Base-by-base conservation (phyloP, 2,113 vertebrate species). In the Neogobius melanostomus region DNA sequence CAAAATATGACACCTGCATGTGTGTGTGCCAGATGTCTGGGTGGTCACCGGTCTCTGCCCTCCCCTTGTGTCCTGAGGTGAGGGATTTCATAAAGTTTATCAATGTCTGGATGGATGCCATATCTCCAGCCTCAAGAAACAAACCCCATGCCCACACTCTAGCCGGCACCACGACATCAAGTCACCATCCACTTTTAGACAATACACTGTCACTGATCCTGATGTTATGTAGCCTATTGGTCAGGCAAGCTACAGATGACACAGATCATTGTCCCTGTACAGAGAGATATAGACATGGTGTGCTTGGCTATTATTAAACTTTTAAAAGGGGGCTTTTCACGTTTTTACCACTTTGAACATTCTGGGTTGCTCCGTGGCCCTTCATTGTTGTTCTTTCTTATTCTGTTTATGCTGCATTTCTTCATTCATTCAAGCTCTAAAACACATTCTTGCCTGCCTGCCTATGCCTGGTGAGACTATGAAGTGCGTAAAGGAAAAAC, bases 101-200 rank as follows among this genome's bases (percentile, higher is more conserved):
- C 75, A 62, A 16, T 68, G 63, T 66, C 52, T 79, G 75, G 79
- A 81, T 50, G 63, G 36, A 5, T 74, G 81, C 69, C 81, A 85
- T 66, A 67, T 76, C 11, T 59, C 44, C 28, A 36, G 28, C 28
- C 28, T 36, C 28, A 53, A 72, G 63, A 50, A 82, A 70, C 75
- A 75, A 74, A 68, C 51, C 68, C 68, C 68, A 82, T 73, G 79
- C 84, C 72, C 84, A 79, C 79, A 83, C 78, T 75, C 59, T 21
- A 21, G 21, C 21, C 63, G 72, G 67, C 68, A 72, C 57, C 71
- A 76, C n/a, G 16, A 70, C 16, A 53, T 16, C 52, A 17, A 10
- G 8, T 21, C 43, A 8, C 56, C 66, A 16, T 48, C 52, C 15
- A 11, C 5, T 43, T 42, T 7, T 51, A 51, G 14, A 51, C 50